A percentile compares a stretch with the other conserved stretches of the same genome.
Conservation (phyloP, 1,140 invertebrate species). For the Conus betulinus region DNA sequence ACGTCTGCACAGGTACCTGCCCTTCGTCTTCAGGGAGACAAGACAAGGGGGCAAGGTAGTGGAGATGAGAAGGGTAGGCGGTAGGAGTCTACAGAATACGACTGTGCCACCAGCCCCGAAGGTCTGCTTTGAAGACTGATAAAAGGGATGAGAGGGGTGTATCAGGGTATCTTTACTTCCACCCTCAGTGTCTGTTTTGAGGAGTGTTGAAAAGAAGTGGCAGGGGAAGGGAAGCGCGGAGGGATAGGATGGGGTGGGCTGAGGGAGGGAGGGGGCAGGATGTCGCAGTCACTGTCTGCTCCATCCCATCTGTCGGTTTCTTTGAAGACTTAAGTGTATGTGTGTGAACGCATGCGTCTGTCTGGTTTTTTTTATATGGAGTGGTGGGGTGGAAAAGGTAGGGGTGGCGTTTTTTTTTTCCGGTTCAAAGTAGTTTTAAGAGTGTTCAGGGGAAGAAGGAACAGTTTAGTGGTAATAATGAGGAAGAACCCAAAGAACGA, state of each 20-base stretch:
- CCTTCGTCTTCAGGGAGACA: conserved; percentile 51
- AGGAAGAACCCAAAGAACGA: no score
- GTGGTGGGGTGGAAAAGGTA: not conserved
- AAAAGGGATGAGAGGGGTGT: not conserved
- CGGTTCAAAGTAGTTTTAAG: no score
- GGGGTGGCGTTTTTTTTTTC: no score
- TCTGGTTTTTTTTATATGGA: not conserved
- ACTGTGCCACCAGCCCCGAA: not conserved
- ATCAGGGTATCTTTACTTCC: not conserved
- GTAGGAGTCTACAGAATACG: not conserved
- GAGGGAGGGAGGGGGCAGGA: not conserved
- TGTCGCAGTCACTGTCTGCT: no score
- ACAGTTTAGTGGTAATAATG: no score
- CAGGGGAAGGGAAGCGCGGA: not conserved
- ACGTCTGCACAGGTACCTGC: conserved; percentile 41
- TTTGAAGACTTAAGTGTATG: not conserved
- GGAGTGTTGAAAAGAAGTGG: not conserved
- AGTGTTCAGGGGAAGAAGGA: no score
- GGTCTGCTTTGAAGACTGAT: not conserved
- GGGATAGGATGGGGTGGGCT: not conserved
- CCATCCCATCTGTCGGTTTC: not conserved
- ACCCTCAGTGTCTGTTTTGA: not conserved
- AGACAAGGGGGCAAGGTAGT: not conserved
- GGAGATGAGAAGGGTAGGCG: conserved; percentile 29
- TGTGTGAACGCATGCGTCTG: conserved; percentile 2